These are phyloP conservation scores for Drosophila multiciliata DNA, from an alignment of 2,888 invertebrate species.

Conservation along the genomic window DNA sequence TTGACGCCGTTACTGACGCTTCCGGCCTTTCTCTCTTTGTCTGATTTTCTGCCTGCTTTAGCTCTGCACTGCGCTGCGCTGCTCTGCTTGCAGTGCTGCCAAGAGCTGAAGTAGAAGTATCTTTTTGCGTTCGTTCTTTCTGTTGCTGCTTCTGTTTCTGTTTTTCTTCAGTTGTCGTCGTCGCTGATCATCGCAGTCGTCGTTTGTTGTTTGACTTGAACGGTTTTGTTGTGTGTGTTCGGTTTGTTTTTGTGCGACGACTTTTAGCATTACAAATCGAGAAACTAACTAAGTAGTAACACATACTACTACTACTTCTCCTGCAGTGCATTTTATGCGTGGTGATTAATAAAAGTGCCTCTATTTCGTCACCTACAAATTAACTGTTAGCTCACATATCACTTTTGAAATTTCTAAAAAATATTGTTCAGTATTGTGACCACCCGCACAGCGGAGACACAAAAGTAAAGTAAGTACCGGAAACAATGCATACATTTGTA, in stretches of 20 bases:
- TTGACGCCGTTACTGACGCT: slow-evolving; percentile 51
- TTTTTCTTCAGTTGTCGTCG: slow-evolving; percentile 31
- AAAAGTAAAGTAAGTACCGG: slow-evolving; percentile 69
- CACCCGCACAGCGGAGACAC: slow-evolving; percentile 55
- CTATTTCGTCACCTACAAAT: slow-evolving; percentile 4
- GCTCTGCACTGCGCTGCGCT: slow-evolving; percentile 15
- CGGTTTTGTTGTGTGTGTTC: slow-evolving; percentile 54
- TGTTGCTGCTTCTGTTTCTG: slow-evolving; percentile 36
- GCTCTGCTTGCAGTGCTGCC: slow-evolving; percentile 23
- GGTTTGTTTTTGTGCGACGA: slow-evolving; percentile 32
- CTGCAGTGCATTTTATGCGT: slow-evolving; percentile 33
- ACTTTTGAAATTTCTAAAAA: not conserved
- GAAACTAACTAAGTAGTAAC: not conserved
- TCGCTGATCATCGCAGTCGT: slow-evolving; percentile 68
- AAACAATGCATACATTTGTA: slow-evolving; percentile 41
- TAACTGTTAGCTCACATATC: slow-evolving; percentile 22
- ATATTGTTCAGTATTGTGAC: slow-evolving; percentile 27
- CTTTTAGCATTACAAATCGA: slow-evolving; percentile 32
- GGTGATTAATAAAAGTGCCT: slow-evolving; percentile 32
- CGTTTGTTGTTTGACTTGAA: slow-evolving; percentile 74
- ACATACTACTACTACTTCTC: slow-evolving; percentile 1
- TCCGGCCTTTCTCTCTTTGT: slow-evolving; percentile 62
- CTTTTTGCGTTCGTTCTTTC: slow-evolving; percentile 43
- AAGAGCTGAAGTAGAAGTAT: slow-evolving; percentile 56
- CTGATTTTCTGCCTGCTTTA: slow-evolving; percentile 19